Conservation (phyloP, 37 sponge, comb jelly and placozoan genomes). For the Chondrosia reniformis region DNA sequence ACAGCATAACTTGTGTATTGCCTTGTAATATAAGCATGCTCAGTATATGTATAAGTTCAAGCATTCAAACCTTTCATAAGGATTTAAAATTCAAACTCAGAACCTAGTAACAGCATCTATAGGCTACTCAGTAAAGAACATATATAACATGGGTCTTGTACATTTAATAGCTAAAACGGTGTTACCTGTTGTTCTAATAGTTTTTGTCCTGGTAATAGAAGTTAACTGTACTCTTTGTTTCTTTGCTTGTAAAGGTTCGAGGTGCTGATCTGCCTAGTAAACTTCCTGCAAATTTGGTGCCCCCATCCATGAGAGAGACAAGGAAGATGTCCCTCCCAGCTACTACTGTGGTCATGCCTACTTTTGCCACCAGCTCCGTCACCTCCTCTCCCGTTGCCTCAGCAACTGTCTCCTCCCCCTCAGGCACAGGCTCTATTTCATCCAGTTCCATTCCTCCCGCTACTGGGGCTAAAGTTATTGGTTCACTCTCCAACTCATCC, state of each 20-base stretch:
- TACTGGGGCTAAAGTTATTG: not conserved
- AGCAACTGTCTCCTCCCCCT: not conserved
- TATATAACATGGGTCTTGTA: too few species aligned
- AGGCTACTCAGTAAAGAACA: too few species aligned
- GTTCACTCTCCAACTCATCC: not conserved
- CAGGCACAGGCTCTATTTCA: not conserved
- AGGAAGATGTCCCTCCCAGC: not conserved
- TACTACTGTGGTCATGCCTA: not conserved
- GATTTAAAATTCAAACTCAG: too few species aligned
- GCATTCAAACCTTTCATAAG: too few species aligned
- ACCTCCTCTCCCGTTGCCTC: conserved; percentile 4
- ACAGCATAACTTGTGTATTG: too few species aligned
- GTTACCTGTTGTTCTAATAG: too few species aligned
- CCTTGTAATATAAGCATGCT: too few species aligned
- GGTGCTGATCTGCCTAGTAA: conserved; percentile 57
- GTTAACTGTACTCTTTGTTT: too few species aligned
- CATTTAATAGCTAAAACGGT: too few species aligned
- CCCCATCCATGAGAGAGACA: conserved; percentile 48
- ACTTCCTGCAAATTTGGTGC: conserved; percentile 68
- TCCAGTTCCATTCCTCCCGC: not conserved
- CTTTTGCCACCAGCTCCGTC: not conserved
- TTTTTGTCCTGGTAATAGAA: too few species aligned
- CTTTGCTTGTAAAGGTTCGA: conserved; percentile 11
- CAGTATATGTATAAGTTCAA: too few species aligned
- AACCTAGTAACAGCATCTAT: too few species aligned